Evolutionary conservation across 2,888 invertebrate genomes (phyloP), one percentile per base, ranked within the genome.

Genomic region (Ophion ellenae): DNA sequence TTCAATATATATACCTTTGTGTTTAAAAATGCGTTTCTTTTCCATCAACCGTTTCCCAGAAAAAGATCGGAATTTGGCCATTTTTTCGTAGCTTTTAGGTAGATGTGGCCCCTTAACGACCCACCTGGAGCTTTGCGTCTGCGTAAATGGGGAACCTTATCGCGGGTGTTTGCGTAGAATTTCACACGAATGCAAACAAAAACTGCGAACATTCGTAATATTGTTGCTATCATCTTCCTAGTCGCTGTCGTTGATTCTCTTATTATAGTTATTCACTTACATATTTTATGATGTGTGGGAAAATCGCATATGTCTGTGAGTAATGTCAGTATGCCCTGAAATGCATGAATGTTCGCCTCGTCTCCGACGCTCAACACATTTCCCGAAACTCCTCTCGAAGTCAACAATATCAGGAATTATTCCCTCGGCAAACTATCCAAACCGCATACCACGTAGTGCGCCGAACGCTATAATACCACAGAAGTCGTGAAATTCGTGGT

Each of bases 341-440:
- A 77, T 77, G 69, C 74, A 69, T 70, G 77, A 85, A 85, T 66
- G 53, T 66, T 63, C 40, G 67, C 45, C 78, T 20, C n/a, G 69
- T 40, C 40, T 70, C 61, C 32, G 45, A 45, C 6, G 28, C 45
- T 24, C 17, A 10, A 5, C 17, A 11, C 40, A n/a, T 69, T 32
- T 64, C 71, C 63, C 32, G 36, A 63, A 47, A 14, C 40, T 20
- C 24, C 24, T 14, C 59, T 6, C 20, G 24, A 40, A 69, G 40
- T 67, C 75, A 24, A 61, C 69, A 70, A 70, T 81, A 17, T 36
- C 47, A 47, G 59, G 61, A 61, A 81, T 76, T 53, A 70, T 70
- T 70, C 28, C 36, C 9, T 57, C 59, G 36, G 40, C 74, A 70
- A 81, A 81, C 81, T 81, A 81, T 70, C 63, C 63, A 14, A 70